Conservation (phyloP, 2,113 vertebrate genomes). For the Natator depressus region DNA sequence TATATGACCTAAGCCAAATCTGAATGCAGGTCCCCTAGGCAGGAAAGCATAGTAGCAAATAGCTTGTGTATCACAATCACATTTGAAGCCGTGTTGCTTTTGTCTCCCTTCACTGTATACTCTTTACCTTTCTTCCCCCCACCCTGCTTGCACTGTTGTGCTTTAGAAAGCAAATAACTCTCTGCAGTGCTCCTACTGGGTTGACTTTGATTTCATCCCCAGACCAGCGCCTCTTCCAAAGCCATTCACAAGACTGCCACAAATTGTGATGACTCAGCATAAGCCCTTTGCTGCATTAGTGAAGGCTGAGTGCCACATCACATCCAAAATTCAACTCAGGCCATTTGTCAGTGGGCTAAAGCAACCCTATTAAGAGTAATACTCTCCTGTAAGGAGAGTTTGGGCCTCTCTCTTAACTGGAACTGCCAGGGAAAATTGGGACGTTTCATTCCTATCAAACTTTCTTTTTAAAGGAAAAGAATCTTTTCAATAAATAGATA, state of each 20-base stretch:
- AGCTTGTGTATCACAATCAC: neutral
- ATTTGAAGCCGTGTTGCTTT: neutral
- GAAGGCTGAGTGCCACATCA: neutral
- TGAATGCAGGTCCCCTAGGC: neutral
- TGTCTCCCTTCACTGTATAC: neutral
- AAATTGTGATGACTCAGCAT: neutral
- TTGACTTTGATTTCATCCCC: neutral
- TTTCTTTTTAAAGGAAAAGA: neutral
- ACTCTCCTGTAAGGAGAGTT: neutral
- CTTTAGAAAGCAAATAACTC: neutral
- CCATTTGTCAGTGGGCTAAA: neutral
- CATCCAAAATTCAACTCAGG: neutral
- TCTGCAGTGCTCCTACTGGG: neutral
- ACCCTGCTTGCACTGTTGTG: too few relatives aligned
- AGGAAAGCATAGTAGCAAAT: neutral
- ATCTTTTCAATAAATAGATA: conserved; percentile 76
- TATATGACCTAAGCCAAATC: neutral
- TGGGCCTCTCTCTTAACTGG: neutral
- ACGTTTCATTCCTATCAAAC: neutral
- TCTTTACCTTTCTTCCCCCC: neutral
- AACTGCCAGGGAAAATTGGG: neutral
- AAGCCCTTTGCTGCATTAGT: neutral
- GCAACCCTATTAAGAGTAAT: neutral
- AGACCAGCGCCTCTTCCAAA: neutral
- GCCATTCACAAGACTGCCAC: neutral